Conservation (phyloP, 2,113 vertebrate genomes). For the Hucho hucho region DNA sequence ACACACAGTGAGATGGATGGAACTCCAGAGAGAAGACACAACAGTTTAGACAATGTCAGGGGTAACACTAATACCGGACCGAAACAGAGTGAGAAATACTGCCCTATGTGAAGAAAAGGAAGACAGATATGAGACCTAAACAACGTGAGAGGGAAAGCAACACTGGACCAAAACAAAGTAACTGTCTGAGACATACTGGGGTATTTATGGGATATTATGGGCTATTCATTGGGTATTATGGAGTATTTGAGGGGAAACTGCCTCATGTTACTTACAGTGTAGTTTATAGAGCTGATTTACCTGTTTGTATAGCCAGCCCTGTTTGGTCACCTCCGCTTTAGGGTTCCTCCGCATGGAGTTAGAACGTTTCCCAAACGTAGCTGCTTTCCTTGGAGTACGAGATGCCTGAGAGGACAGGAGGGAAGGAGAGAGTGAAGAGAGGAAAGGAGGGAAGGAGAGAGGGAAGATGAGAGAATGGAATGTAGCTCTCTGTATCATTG, state of each 20-base stretch:
- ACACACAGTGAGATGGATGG: not conserved
- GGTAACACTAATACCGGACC: no score
- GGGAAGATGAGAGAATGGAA: not conserved
- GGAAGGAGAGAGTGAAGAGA: not conserved
- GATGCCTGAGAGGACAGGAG: constrained; percentile 61
- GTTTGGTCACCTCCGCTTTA: constrained; percentile 81
- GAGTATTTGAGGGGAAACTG: not conserved
- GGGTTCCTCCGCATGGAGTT: constrained; percentile 95
- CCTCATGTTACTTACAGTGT: not conserved
- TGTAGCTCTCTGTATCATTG: not conserved
- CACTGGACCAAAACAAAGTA: not conserved
- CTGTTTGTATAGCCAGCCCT: constrained; percentile 95
- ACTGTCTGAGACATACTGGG: not conserved
- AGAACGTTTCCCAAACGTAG: constrained; percentile 91
- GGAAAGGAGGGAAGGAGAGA: no score
- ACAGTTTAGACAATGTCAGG: no score
- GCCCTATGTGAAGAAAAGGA: not conserved
- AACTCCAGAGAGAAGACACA: no score
- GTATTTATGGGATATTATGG: not conserved
- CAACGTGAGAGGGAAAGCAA: not conserved
- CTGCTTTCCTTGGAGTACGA: constrained; percentile 80
- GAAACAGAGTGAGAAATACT: no score
- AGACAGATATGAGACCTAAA: not conserved
- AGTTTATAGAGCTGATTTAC: constrained; percentile 54
- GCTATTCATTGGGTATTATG: not conserved